Evolutionary conservation across 2,797 vertebrate species (phyloP).

Genomic region (Sternarchorhynchus goeldii): DNA sequence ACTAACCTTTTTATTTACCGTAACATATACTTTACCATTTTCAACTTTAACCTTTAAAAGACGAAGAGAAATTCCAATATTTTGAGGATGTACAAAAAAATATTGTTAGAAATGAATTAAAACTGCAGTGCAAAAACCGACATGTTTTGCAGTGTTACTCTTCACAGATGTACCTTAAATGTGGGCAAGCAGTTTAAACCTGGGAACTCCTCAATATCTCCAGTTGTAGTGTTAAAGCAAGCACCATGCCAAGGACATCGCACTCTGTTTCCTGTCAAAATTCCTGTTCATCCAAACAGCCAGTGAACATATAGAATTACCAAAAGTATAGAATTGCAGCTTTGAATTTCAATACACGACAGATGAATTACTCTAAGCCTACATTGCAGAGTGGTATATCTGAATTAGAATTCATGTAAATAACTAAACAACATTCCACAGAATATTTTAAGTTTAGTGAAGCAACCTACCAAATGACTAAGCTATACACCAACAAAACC

Average conservation of each 20-base stretch:
- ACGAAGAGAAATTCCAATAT: background rate
- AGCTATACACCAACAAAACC: background rate
- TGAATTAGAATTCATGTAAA: no score
- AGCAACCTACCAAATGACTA: no score
- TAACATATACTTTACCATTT: slow-evolving; percentile 78
- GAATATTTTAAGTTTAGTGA: no score
- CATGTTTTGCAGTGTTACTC: background rate
- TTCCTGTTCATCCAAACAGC: slow-evolving; percentile 68
- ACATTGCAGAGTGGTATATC: no score
- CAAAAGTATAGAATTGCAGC: background rate
- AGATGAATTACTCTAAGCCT: no score
- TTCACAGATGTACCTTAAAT: slow-evolving; percentile 75
- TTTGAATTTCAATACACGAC: background rate
- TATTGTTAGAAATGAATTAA: background rate
- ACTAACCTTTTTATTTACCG: slow-evolving; percentile 77
- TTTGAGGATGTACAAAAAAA: background rate
- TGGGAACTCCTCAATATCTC: slow-evolving; percentile 90
- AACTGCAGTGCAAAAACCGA: background rate
- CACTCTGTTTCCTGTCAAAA: slow-evolving; percentile 75
- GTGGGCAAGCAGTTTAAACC: slow-evolving; percentile 79
- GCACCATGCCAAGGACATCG: slow-evolving; percentile 88
- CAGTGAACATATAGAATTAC: background rate
- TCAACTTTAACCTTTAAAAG: slow-evolving; percentile 78
- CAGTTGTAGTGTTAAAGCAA: slow-evolving; percentile 84
- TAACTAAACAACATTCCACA: no score